phyloP scores from a whole-genome alignment of 2,113 vertebrate species.

The Himantopus leucocephalus region DNA sequence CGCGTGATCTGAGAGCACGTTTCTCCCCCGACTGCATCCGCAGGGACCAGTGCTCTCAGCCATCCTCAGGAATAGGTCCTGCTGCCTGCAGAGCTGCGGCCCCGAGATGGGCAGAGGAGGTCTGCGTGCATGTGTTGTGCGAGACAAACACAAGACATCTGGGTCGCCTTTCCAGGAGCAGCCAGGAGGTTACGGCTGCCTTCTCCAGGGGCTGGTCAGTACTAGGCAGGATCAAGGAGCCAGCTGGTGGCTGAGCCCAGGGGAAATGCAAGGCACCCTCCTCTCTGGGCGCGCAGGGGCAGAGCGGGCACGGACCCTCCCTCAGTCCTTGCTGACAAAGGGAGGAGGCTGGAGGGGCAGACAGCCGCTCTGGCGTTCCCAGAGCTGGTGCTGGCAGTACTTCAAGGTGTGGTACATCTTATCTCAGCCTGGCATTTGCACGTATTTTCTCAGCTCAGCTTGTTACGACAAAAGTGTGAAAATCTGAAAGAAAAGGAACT shows the following conservation, averaged over 20 bases:
- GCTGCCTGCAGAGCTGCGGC: background rate
- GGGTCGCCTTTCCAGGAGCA: background rate
- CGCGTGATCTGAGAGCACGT: background rate
- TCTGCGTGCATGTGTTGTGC: background rate
- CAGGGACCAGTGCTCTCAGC: background rate
- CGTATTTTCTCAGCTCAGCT: slow-evolving; percentile 61
- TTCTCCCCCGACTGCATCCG: background rate
- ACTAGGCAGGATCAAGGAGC: background rate
- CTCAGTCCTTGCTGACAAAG: background rate
- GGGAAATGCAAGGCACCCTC: background rate
- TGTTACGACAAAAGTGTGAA: slow-evolving; percentile 60
- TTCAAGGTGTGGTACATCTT: slow-evolving; percentile 33
- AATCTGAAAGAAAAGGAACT: slow-evolving; percentile 46
- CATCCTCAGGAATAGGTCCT: background rate
- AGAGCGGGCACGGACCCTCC: background rate
- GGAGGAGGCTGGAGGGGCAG: background rate
- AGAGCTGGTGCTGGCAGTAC: slow-evolving; percentile 22
- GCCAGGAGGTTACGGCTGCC: background rate
- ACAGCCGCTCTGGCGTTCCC: background rate
- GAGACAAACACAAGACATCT: background rate
- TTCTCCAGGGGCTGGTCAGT: background rate
- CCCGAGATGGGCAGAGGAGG: background rate
- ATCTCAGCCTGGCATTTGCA: slow-evolving; percentile 50
- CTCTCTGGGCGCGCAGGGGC: fast-evolving
- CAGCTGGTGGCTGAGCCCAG: fast-evolving